Conservation (phyloP, 2,797 vertebrate species). For the Sebastes matsubarae region DNA sequence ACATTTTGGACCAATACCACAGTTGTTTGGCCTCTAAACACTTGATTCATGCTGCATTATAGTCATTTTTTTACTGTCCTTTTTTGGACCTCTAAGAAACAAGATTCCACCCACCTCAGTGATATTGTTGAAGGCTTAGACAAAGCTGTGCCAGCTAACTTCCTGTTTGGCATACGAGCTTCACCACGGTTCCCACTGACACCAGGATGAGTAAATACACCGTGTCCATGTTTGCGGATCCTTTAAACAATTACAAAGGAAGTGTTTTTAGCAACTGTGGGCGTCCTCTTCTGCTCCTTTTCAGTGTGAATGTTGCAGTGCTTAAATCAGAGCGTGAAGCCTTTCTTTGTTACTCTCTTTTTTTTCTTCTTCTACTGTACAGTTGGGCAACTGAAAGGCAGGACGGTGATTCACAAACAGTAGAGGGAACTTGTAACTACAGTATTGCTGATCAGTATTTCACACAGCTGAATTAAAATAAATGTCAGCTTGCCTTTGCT, state of each 20-base stretch:
- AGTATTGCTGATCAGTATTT: neutral
- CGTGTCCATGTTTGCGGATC: conserved; percentile 2
- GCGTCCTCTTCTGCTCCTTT: conserved; percentile 21
- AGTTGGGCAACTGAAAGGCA: neutral
- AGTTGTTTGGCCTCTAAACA: neutral
- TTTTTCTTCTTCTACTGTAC: neutral
- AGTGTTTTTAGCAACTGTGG: conserved; percentile 54
- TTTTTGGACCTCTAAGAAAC: neutral
- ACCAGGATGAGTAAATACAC: conserved; percentile 19
- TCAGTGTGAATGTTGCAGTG: conserved; percentile 6
- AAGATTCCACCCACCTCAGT: conserved; percentile 25
- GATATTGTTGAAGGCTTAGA: neutral
- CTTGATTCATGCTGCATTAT: neutral
- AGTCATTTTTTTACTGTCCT: neutral
- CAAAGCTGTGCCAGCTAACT: conserved; percentile 7
- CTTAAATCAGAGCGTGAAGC: neutral
- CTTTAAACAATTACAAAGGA: conserved; percentile 30
- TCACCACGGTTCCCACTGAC: conserved; percentile 3
- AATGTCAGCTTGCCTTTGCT: neutral
- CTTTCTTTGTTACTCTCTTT: neutral
- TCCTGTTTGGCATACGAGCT: conserved; percentile 1
- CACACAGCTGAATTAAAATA: neutral
- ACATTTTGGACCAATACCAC: neutral
- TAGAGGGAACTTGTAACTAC: neutral
- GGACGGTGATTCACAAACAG: conserved; percentile 7